Conservation (phyloP, 1,140 invertebrate genomes). For the Conus ventricosus region DNA sequence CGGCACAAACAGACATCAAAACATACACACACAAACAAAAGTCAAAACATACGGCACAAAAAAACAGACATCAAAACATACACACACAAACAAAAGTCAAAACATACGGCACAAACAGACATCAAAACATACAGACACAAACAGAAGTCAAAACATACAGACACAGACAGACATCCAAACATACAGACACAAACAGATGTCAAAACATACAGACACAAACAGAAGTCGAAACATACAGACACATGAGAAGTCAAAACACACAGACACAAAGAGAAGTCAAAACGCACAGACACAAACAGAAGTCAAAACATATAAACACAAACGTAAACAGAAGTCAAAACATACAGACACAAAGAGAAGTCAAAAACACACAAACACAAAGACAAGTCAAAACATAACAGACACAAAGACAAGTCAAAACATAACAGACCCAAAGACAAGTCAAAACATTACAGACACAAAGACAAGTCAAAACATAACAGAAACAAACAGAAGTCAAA, state of each 20-base stretch:
- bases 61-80: not conserved
- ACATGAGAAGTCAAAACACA: not conserved
- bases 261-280: not conserved
- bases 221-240: not conserved
- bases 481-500: not conserved
- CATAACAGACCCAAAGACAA: not conserved
- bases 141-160: not conserved
- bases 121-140: not conserved
- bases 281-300: not conserved
- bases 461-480: not conserved
- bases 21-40: not conserved
- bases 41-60: not conserved
- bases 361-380: not conserved
- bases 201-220: not conserved
- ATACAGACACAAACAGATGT: not conserved
- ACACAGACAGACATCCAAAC: not conserved
- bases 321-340: not conserved
- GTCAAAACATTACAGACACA: not conserved
- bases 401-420: not conserved
- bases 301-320: not conserved
- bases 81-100: not conserved
- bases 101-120: not conserved
- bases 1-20: not conserved
- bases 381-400: not conserved
- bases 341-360: not conserved